Evolutionary conservation across 2,797 vertebrate genomes (phyloP).

Genomic region (Manis pentadactyla): DNA sequence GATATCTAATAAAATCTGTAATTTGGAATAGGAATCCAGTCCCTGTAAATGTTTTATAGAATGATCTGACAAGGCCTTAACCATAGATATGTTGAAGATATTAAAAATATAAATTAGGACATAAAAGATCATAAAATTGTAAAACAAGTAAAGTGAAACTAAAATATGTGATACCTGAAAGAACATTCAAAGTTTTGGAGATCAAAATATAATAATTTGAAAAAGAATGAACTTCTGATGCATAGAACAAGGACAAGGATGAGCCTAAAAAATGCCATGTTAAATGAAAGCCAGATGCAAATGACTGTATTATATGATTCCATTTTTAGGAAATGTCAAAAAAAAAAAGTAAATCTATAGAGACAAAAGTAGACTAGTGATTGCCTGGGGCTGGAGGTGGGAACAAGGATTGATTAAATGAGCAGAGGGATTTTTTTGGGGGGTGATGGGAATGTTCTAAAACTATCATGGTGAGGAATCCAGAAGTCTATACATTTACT

Average conservation of each 20-base stretch:
- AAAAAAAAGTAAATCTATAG: background rate
- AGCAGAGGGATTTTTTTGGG: background rate
- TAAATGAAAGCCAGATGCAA: background rate
- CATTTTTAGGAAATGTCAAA: background rate
- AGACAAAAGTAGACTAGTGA: background rate
- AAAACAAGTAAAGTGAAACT: constrained; percentile 5
- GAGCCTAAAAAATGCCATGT: background rate
- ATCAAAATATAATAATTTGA: background rate
- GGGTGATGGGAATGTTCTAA: background rate
- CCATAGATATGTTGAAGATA: background rate
- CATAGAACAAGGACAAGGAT: background rate
- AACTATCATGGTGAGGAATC: background rate
- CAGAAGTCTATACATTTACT: background rate
- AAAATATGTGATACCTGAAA: background rate
- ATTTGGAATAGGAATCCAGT: background rate
- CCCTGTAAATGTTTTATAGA: background rate
- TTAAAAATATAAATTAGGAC: background rate
- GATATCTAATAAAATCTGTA: background rate
- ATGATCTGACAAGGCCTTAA: background rate
- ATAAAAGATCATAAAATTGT: background rate
- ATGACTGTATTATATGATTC: background rate
- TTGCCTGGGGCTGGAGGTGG: background rate
- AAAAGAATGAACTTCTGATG: background rate
- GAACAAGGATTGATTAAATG: background rate
- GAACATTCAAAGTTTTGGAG: background rate